Percentiles rank a stretch among this genome's conserved stretches.
These are phyloP conservation scores for Drosophila buzzatii DNA, from an alignment of 2,888 invertebrate species.

Conservation along the genomic window DNA sequence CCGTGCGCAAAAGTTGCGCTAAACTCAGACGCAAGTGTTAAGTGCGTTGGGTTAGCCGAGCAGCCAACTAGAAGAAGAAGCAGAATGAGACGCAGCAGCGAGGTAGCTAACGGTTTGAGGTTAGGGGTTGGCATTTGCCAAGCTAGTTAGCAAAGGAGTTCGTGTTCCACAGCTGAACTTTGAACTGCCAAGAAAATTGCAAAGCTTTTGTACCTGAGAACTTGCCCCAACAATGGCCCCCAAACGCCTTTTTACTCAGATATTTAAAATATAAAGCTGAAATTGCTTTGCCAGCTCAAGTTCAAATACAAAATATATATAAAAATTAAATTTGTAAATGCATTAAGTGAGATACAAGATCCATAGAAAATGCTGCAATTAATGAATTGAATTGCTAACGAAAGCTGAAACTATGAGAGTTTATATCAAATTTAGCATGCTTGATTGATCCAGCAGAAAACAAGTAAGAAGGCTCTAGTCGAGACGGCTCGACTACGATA, in stretches of 20 bases:
- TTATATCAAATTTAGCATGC: no score
- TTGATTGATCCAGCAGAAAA: no score
- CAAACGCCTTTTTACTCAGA: constrained; percentile 23
- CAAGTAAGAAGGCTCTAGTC: no score
- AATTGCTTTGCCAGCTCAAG: constrained; percentile 5
- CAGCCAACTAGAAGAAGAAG: constrained; percentile 31
- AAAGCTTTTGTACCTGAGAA: constrained; percentile 63
- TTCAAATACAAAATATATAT: constrained; percentile 26
- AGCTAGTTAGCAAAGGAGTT: constrained; percentile 74
- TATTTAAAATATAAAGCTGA: not conserved
- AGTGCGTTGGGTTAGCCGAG: constrained; percentile 74
- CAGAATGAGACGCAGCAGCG: not conserved
- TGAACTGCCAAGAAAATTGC: constrained; percentile 74
- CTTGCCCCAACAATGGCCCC: constrained; percentile 68
- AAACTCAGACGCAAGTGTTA: constrained; percentile 77
- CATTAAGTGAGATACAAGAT: not conserved
- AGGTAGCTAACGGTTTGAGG: constrained; percentile 3
- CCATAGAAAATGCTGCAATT: no score
- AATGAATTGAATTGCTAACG: not conserved
- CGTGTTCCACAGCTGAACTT: constrained; percentile 72
- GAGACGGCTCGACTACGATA: no score
- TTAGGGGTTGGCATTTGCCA: constrained; percentile 39
- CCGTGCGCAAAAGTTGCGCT: constrained; percentile 71
- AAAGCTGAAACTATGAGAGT: not conserved
- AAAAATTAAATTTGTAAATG: constrained; percentile 21